Conservation (phyloP, 2,797 vertebrate species). For the Pipistrellus nathusii region DNA sequence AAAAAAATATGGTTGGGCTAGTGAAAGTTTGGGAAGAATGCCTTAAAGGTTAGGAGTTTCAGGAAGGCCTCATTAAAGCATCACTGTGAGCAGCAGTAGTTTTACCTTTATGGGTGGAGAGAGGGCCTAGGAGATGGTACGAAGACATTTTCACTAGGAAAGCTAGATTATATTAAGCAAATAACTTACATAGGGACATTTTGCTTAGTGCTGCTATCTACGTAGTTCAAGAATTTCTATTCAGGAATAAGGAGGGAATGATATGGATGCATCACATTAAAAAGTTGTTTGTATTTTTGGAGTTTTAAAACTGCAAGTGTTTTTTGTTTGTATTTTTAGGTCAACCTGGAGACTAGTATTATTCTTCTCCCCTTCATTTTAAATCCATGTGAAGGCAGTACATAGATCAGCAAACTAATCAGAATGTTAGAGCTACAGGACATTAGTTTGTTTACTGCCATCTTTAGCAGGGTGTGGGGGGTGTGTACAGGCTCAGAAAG, state of each 20-base stretch:
- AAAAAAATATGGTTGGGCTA: conserved; percentile 12
- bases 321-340: conserved; percentile 38
- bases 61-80: background rate
- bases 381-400: conserved; percentile 19
- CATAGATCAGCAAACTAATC: conserved; percentile 31
- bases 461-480: background rate
- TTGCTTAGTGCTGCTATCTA: conserved; percentile 29
- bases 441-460: conserved; percentile 46
- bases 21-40: background rate
- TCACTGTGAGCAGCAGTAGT: background rate
- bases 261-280: background rate
- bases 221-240: conserved; percentile 7
- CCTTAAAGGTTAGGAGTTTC: conserved; percentile 4
- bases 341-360: conserved; percentile 16
- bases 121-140: background rate
- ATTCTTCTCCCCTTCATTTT: conserved; percentile 30
- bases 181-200: conserved; percentile 23
- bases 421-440: conserved; percentile 45
- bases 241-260: conserved; percentile 34
- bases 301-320: conserved; percentile 58
- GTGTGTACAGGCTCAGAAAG: background rate
- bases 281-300: conserved; percentile 46
- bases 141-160: conserved; percentile 21
- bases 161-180: conserved; percentile 29
- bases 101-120: conserved; percentile 29